These are phyloP conservation scores for Linepithema humile DNA, from an alignment of 1,140 invertebrate genomes.

Conservation along the genomic window DNA sequence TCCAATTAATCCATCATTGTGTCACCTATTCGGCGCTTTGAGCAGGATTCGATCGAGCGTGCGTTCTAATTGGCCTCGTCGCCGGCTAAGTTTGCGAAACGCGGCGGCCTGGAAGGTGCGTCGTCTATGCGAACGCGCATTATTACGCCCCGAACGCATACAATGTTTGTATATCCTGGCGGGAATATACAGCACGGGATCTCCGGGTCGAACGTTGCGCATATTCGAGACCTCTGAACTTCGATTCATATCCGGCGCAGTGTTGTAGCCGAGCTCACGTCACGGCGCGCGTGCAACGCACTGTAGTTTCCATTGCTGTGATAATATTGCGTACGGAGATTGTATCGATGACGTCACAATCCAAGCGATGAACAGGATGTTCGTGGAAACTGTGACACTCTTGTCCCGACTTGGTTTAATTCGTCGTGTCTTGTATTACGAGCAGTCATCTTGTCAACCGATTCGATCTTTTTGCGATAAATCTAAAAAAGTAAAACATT, in stretches of 20 bases:
- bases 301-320: conserved; percentile 17
- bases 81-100: conserved; percentile 47
- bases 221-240: conserved; percentile 41
- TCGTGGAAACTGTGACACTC: background rate
- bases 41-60: conserved; percentile 14
- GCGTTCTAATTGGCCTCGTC: conserved; percentile 19
- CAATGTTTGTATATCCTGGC: background rate
- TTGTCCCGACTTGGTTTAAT: background rate
- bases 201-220: conserved; percentile 1
- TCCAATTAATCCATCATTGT: conserved; percentile 53
- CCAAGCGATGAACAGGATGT: conserved; percentile 4
- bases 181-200: background rate
- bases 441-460: background rate
- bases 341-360: conserved; percentile 29
- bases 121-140: conserved; percentile 23
- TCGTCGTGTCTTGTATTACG: background rate
- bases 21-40: conserved; percentile 35
- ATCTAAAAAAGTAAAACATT: background rate
- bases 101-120: conserved; percentile 20
- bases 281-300: background rate
- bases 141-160: conserved; percentile 13
- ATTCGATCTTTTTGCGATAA: background rate
- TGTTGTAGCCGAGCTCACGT: conserved; percentile 42
- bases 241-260: conserved; percentile 50
- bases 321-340: conserved; percentile 29